Conservation (phyloP, 2,888 invertebrate genomes). For the Drosophila putrida region DNA sequence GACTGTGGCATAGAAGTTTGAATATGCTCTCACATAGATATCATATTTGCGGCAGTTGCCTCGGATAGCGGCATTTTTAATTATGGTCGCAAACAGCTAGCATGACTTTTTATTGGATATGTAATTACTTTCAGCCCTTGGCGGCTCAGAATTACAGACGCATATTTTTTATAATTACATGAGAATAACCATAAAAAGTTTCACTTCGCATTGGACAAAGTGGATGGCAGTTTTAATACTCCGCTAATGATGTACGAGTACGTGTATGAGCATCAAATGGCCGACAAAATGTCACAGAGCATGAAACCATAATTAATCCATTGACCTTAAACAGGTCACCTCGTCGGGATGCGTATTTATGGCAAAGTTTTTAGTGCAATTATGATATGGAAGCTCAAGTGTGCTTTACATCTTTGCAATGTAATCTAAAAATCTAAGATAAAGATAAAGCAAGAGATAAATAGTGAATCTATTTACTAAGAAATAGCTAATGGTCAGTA, state of each 20-base stretch:
- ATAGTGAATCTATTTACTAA: too few species aligned
- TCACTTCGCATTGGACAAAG: slow-evolving; percentile 37
- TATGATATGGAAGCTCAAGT: background rate
- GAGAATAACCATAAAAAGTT: slow-evolving; percentile 43
- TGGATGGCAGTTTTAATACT: slow-evolving; percentile 50
- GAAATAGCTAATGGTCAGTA: too few species aligned
- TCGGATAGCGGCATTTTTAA: slow-evolving; percentile 59
- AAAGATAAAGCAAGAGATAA: too few species aligned
- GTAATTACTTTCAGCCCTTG: slow-evolving; percentile 68
- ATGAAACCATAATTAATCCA: slow-evolving; percentile 53
- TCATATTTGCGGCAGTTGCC: slow-evolving; percentile 33
- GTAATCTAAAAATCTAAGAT: background rate
- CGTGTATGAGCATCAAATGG: slow-evolving; percentile 54
- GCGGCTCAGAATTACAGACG: slow-evolving; percentile 56
- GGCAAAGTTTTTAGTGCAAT: background rate
- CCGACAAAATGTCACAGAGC: slow-evolving; percentile 40
- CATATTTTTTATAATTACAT: slow-evolving; percentile 76
- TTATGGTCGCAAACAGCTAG: slow-evolving; percentile 55
- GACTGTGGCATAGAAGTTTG: slow-evolving; percentile 6
- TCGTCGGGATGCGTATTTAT: background rate
- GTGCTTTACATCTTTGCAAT: too few species aligned
- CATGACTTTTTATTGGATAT: slow-evolving; percentile 76
- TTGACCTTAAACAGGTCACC: slow-evolving; percentile 52
- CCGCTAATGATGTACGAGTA: slow-evolving; percentile 66
- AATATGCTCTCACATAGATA: slow-evolving; percentile 45